A percentile compares a stretch with the other conserved stretches of the same genome.
These are phyloP conservation scores for Cyclopterus lumpus DNA, from an alignment of 2,797 vertebrate genomes.

Conservation along the genomic window DNA sequence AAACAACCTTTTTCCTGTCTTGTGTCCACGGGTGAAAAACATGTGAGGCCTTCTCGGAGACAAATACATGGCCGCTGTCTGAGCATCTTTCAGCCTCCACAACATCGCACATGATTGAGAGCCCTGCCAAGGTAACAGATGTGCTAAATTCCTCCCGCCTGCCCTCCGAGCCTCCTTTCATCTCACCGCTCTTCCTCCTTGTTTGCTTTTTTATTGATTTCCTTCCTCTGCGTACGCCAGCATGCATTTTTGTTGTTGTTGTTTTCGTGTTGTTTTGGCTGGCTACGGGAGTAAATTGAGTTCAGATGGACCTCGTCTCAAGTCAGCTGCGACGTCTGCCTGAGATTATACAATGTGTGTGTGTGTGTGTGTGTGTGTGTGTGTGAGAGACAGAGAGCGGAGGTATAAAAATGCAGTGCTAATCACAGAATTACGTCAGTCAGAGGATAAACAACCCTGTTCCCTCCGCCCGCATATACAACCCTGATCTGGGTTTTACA, in stretches of 20 bases:
- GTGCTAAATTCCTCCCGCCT: constrained; percentile 74
- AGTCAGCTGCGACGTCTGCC: constrained; percentile 66
- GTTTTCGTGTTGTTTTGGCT: constrained; percentile 65
- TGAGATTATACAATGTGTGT: constrained; percentile 50
- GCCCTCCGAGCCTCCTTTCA: constrained; percentile 68
- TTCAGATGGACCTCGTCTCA: constrained; percentile 79
- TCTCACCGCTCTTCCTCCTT: constrained; percentile 68
- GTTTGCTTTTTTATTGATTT: constrained; percentile 80
- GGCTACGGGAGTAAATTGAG: constrained; percentile 79
- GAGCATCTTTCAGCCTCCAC: constrained; percentile 56
- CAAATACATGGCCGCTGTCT: constrained; percentile 28
- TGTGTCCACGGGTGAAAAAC: constrained; percentile 32
- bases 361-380: constrained; percentile 31
- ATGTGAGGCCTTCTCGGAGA: constrained; percentile 31
- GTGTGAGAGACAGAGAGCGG: constrained; percentile 43
- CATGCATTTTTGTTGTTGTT: constrained; percentile 73
- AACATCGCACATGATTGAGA: constrained; percentile 67
- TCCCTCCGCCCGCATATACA: constrained; percentile 57
- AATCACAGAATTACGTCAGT: constrained; percentile 77
- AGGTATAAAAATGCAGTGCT: constrained; percentile 56
- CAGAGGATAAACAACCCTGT: constrained; percentile 72
- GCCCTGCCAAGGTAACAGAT: constrained; percentile 74
- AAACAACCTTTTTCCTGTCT: neutral
- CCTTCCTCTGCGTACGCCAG: constrained; percentile 81
- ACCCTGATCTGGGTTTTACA: constrained; percentile 72